Evolutionary conservation across 1,140 invertebrate species (phyloP).

Genomic region (Penaeus vannamei): DNA sequence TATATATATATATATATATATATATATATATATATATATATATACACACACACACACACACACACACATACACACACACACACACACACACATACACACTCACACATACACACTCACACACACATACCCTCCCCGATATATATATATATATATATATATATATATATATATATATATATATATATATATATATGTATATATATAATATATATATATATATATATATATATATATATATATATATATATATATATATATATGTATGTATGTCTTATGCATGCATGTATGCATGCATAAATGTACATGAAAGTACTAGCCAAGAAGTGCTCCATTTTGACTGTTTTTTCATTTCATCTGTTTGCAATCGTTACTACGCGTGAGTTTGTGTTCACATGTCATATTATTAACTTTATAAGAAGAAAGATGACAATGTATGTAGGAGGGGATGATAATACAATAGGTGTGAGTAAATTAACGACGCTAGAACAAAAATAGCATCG

Average conservation of each 20-base stretch:
- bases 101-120: not conserved
- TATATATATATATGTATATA: not conserved
- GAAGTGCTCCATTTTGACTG: too few relatives aligned
- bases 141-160: constrained; percentile 10
- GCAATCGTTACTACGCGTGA: too few relatives aligned
- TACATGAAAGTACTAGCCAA: not conserved
- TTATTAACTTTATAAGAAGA: too few relatives aligned
- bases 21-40: not conserved
- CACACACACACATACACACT: not conserved
- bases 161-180: constrained; percentile 22
- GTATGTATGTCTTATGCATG: not conserved
- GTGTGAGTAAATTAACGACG: too few relatives aligned
- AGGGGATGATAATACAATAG: too few relatives aligned
- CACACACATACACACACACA: not conserved
- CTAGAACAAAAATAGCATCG: too few relatives aligned
- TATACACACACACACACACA: not conserved
- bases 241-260: constrained; percentile 17
- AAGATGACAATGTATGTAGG: too few relatives aligned
- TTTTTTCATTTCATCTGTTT: too few relatives aligned
- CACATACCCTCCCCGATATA: constrained; percentile 2
- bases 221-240: constrained; percentile 13
- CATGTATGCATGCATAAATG: not conserved
- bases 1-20: not conserved
- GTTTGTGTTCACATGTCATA: too few relatives aligned
- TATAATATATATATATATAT: not conserved